Percentiles rank a stretch among this genome's conserved stretches.
These are phyloP conservation scores for Coturnix japonica DNA, from an alignment of 2,113 vertebrate species.

Conservation along the genomic window DNA sequence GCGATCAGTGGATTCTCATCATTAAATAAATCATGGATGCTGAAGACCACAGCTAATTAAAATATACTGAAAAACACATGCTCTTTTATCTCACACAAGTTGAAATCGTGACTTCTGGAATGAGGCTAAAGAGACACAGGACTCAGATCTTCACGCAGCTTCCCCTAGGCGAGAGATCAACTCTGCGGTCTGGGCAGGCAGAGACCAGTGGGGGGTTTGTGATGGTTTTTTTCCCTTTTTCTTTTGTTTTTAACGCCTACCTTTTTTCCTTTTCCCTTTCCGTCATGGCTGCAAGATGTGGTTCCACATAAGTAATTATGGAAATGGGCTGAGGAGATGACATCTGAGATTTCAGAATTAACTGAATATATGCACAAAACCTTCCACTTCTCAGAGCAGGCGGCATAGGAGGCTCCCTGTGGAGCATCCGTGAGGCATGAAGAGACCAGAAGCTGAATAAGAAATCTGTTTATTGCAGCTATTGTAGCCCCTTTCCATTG, in stretches of 20 bases:
- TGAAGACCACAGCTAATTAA: background rate
- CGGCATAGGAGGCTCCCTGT: background rate
- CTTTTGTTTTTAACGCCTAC: background rate
- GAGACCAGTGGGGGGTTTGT: fast-evolving
- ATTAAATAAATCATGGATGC: background rate
- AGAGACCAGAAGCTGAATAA: constrained; percentile 18
- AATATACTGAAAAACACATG: background rate
- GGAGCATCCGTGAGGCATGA: constrained; percentile 13
- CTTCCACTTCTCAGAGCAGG: background rate
- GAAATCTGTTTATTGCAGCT: background rate
- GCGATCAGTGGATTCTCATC: background rate
- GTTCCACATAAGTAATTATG: constrained; percentile 33
- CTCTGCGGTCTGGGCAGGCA: background rate
- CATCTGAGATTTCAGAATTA: constrained; percentile 52
- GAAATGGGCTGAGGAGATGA: constrained; percentile 22
- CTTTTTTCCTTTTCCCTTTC: background rate
- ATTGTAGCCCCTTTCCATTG: background rate
- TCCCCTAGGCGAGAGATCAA: background rate
- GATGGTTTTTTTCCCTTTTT: background rate
- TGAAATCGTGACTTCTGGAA: background rate
- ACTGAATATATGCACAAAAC: constrained; percentile 38
- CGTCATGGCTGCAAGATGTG: background rate
- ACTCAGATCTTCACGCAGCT: background rate
- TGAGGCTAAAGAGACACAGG: background rate
- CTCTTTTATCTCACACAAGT: background rate